These are phyloP conservation scores for Chunga burmeisteri DNA, from an alignment of 2,113 vertebrate genomes.

Conservation along the genomic window DNA sequence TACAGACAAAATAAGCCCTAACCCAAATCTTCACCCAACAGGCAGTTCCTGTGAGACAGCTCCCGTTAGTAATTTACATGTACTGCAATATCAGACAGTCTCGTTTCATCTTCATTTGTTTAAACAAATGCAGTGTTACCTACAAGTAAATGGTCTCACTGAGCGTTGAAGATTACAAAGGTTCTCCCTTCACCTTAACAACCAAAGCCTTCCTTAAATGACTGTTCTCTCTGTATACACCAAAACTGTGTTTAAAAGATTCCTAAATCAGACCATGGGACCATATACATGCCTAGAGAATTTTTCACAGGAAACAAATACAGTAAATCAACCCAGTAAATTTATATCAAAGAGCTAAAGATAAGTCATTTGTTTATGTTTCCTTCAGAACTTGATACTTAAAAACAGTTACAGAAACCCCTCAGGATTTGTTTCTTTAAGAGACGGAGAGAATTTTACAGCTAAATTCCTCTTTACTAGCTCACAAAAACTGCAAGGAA, in stretches of 20 bases:
- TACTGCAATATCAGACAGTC: not conserved
- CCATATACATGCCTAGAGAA: not conserved
- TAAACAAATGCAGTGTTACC: not conserved
- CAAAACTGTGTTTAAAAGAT: not conserved
- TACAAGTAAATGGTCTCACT: not conserved
- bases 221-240: not conserved
- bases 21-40: not conserved
- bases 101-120: not conserved
- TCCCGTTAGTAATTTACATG: not conserved
- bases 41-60: not conserved
- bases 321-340: not conserved
- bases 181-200: not conserved
- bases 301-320: not conserved
- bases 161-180: not conserved
- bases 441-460: not conserved
- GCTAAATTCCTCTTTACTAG: not conserved
- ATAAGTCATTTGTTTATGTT: not conserved
- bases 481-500: not conserved
- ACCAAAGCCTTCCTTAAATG: not conserved
- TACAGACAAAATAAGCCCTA: not conserved
- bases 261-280: not conserved
- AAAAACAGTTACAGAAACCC: not conserved
- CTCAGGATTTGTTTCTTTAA: constrained; percentile 3
- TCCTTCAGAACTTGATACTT: not conserved
- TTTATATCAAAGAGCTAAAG: not conserved